These are phyloP conservation scores for Volucella inanis DNA, from an alignment of 2,888 invertebrate species.

Conservation along the genomic window DNA sequence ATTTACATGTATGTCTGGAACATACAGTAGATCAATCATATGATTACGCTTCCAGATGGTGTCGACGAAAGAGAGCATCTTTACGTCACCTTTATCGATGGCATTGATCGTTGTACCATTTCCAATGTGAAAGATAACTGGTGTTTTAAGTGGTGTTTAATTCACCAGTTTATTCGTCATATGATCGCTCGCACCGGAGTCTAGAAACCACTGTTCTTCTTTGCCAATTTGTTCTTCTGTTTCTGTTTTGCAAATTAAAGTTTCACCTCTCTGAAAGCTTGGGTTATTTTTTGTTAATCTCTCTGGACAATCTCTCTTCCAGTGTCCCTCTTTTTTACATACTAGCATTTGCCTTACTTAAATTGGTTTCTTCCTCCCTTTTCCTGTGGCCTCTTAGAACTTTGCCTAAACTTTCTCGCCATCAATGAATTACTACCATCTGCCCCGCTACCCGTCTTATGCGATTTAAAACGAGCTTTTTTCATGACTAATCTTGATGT, in stretches of 20 bases:
- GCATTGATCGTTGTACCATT: conserved; percentile 44
- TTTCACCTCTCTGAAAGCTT: conserved; percentile 1
- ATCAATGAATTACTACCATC: conserved; percentile 37
- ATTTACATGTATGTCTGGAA: conserved; percentile 32
- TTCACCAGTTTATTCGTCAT: conserved; percentile 47
- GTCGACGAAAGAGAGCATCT: conserved; percentile 47
- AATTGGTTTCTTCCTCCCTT: neutral
- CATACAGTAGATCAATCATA: conserved; percentile 7
- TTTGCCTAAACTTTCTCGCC: conserved; percentile 21
- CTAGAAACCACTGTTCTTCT: conserved; percentile 56
- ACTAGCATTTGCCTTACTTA: conserved; percentile 58
- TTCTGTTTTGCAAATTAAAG: conserved; percentile 19
- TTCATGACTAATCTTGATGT: too few relatives aligned
- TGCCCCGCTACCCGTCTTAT: conserved; percentile 21
- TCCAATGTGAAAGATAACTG: conserved; percentile 32
- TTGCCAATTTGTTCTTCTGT: conserved; percentile 17
- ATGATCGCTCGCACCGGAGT: conserved; percentile 64
- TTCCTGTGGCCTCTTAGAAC: conserved; percentile 8
- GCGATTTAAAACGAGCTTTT: neutral
- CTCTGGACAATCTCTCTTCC: conserved; percentile 62
- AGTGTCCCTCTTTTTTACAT: conserved; percentile 70
- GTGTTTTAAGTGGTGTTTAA: neutral
- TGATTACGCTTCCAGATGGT: conserved; percentile 12
- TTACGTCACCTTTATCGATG: conserved; percentile 26
- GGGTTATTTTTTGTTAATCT: conserved; percentile 1